Evolutionary conservation across 2,797 vertebrate genomes (phyloP).

Genomic region (Pangasius djambal): DNA sequence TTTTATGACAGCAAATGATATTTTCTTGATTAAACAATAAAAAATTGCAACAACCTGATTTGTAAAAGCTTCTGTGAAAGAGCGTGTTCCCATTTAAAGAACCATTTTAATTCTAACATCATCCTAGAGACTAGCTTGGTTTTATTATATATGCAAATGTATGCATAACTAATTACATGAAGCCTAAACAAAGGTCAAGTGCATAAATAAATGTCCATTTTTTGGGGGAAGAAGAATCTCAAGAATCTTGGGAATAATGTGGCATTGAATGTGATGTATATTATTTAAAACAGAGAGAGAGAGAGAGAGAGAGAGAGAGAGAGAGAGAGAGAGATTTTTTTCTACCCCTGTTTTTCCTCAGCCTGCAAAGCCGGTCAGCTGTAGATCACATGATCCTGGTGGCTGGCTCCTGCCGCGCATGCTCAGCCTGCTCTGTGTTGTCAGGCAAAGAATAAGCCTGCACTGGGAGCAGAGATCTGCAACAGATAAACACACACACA

Average conservation of each 20-base stretch:
- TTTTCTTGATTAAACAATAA: no score
- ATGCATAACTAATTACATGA: not conserved
- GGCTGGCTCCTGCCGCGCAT: conserved; percentile 75
- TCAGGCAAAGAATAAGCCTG: conserved; percentile 83
- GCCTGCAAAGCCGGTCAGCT: conserved; percentile 75
- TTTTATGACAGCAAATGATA: not conserved
- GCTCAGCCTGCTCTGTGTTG: conserved; percentile 79
- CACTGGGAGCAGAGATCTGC: conserved; percentile 77
- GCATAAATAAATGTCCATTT: not conserved
- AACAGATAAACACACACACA: conserved; percentile 78
- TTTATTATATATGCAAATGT: not conserved
- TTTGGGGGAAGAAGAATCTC: not conserved
- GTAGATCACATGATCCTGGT: conserved; percentile 78
- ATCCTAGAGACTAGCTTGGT: not conserved
- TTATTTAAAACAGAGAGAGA: not conserved
- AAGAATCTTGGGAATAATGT: not conserved
- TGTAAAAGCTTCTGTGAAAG: not conserved
- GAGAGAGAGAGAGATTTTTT: not conserved
- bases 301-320: not conserved
- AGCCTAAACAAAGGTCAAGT: not conserved
- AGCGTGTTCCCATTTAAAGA: not conserved
- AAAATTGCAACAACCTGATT: not conserved
- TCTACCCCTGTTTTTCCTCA: not conserved
- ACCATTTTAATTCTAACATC: no score
- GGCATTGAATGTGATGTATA: not conserved